Base-by-base conservation (phyloP, 2,888 invertebrate species). In the Amblyjoppa fuscipennis region DNA sequence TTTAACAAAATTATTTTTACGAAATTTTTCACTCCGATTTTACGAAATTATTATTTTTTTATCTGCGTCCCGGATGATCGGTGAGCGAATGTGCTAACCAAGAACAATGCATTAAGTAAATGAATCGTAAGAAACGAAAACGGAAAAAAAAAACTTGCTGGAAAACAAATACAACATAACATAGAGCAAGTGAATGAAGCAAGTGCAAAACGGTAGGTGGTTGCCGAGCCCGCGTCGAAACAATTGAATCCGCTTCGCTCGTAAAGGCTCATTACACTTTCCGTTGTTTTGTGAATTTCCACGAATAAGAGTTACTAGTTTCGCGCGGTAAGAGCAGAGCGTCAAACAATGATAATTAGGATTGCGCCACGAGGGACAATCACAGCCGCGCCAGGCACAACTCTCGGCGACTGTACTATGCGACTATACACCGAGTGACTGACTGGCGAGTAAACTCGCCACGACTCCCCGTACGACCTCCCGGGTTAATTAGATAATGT, bases 401-500 rank as follows among this genome's bases (percentile, higher is more conserved):
- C 28, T 81, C 80, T 77, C 75, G 68, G 84, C 49, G 79, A 78
- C 80, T 68, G 76, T 25, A 16, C 31, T 64, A 16, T 64, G 82
- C 85, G 81, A 87, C 68, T 84, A 89, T 49, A 6, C 31, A 89
- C 89, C 89, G 89, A 90, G 87, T 84, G 87, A 85, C 77, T 71
- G 61, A 31, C 81, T 20, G 20, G 49, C 76, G 80, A 80, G 82
- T 61, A 56, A 82, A 77, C 79, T 79, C 64, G 45, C 69, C 59
- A 61, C 38, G 59, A 59, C 64, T 31, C 64, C n/a, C 64, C 25
- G n/a, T 68, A 84, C 92, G 92, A 92, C 92, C 93, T 91, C 92
- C 90, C 90, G 90, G 93, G 93, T 93, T 93, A 93, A 93, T 93
- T 93, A 93, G 93, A 93, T 93, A 93, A 93, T 93, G 93, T 92